phyloP scores from a whole-genome alignment of 2,888 invertebrate genomes.

The Cynaeus angustus region DNA sequence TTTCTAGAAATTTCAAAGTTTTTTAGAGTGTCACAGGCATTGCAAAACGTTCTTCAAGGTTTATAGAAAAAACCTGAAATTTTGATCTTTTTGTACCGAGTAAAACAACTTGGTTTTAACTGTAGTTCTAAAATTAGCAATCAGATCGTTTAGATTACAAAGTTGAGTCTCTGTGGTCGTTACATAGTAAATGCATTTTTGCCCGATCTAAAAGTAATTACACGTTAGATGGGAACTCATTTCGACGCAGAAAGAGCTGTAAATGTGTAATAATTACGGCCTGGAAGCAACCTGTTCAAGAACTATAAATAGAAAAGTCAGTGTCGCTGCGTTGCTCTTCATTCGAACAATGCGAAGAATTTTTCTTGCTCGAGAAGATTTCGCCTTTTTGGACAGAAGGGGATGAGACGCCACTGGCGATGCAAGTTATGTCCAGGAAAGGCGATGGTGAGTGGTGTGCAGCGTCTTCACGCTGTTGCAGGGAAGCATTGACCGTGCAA shows the following conservation, averaged over 20 bases:
- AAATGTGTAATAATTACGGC: constrained; percentile 54
- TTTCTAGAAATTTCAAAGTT: too few relatives aligned
- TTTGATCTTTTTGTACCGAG: background rate
- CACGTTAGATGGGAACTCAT: constrained; percentile 49
- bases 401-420: constrained; percentile 42
- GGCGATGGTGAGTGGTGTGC: constrained; percentile 44
- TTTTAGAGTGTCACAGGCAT: too few relatives aligned
- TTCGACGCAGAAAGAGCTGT: constrained; percentile 53
- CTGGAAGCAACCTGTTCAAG: constrained; percentile 53
- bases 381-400: background rate
- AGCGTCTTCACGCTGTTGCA: constrained; percentile 47
- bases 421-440: constrained; percentile 43
- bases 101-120: constrained; percentile 23
- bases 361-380: background rate
- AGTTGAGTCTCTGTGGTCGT: constrained; percentile 39
- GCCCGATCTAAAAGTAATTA: constrained; percentile 40
- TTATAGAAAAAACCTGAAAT: too few relatives aligned
- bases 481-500: constrained; percentile 55
- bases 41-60: too few relatives aligned
- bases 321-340: constrained; percentile 27
- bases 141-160: constrained; percentile 42
- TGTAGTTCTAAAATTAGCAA: constrained; percentile 47
- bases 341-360: background rate
- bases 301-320: constrained; percentile 52
- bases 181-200: constrained; percentile 32